Conservation (phyloP, 2,113 vertebrate genomes). For the Stigmatopora nigra region DNA sequence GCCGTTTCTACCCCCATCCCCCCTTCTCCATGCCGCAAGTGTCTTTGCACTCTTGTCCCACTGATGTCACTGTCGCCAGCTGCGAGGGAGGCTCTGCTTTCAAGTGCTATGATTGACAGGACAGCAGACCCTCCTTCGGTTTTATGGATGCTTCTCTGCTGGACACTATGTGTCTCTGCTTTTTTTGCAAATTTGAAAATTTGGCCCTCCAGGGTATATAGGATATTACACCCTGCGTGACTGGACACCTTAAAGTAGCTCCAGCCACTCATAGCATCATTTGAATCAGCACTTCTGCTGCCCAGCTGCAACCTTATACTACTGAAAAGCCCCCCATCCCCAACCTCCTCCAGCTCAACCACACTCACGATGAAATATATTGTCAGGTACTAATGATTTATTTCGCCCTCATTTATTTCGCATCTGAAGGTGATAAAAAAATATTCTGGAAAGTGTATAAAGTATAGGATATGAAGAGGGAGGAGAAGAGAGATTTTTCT, state of each 20-base stretch:
- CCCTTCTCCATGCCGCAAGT: background rate
- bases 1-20: slow-evolving; percentile 17
- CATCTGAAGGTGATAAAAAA: slow-evolving; percentile 25
- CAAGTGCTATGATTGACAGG: slow-evolving; percentile 46
- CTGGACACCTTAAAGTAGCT: background rate
- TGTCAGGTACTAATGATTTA: background rate
- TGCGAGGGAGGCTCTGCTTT: slow-evolving; percentile 35
- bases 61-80: slow-evolving; percentile 55
- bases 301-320: slow-evolving; percentile 39
- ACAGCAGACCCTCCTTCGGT: slow-evolving; percentile 29
- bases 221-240: slow-evolving; percentile 3
- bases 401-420: slow-evolving; percentile 12
- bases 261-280: slow-evolving; percentile 1
- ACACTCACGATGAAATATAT: slow-evolving; percentile 23
- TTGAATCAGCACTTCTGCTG: slow-evolving; percentile 31
- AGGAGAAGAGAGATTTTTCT: slow-evolving; percentile 23
- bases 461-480: slow-evolving; percentile 1
- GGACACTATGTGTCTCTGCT: slow-evolving; percentile 32
- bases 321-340: slow-evolving; percentile 3
- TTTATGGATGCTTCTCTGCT: slow-evolving; percentile 17
- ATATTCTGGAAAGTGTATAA: slow-evolving; percentile 38
- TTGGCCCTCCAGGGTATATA: slow-evolving; percentile 14
- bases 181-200: slow-evolving; percentile 44
- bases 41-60: slow-evolving; percentile 30
- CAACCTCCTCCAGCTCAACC: too few species aligned